Conservation (phyloP, 2,113 vertebrate genomes). For the Taurulus bubalis region DNA sequence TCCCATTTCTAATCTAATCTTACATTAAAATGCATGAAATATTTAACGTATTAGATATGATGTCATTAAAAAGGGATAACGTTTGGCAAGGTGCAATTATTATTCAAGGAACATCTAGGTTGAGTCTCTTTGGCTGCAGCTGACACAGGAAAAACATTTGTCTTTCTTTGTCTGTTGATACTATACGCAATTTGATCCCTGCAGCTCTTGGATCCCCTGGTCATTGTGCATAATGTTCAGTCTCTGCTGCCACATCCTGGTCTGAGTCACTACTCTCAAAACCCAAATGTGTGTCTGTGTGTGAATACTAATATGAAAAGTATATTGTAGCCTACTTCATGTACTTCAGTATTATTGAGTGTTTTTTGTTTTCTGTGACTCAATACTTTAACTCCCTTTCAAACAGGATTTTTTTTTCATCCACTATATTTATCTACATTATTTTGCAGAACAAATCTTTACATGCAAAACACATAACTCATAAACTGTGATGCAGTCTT, state of each 20-base stretch:
- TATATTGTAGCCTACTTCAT: neutral
- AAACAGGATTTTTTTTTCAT: too few species aligned
- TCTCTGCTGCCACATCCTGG: constrained; percentile 50
- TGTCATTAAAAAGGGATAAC: constrained; percentile 14
- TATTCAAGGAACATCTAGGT: constrained; percentile 8
- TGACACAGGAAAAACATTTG: constrained; percentile 8
- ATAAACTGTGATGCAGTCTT: neutral
- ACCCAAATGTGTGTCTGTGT: neutral
- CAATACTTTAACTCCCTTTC: neutral
- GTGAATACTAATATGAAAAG: neutral
- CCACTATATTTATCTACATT: neutral
- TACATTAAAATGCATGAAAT: constrained; percentile 17
- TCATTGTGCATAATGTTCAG: neutral
- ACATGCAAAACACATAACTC: neutral
- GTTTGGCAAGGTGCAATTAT: constrained; percentile 1
- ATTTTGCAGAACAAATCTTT: neutral
- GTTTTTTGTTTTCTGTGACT: neutral
- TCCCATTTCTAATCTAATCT: constrained; percentile 23
- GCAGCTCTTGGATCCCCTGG: constrained; percentile 1
- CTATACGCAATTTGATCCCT: neutral
- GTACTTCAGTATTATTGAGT: neutral
- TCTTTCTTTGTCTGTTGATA: neutral
- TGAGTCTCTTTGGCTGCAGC: neutral
- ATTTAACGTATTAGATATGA: constrained; percentile 1
- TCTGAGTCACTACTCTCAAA: constrained; percentile 4